Evolutionary conservation across 2,888 invertebrate species (phyloP), one percentile per base, ranked within the genome.

Genomic region (Tuberolachnus salignus): DNA sequence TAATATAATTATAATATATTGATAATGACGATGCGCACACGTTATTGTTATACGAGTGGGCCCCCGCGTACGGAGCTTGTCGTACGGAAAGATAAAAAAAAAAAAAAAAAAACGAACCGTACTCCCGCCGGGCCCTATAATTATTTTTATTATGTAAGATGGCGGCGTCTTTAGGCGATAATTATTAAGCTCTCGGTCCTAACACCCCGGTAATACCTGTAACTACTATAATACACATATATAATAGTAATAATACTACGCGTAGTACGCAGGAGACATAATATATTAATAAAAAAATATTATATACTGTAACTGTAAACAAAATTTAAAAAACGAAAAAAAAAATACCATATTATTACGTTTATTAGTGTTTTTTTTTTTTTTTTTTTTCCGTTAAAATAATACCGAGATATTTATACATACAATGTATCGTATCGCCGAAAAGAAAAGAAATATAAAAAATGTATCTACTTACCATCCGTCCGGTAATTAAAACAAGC

Each of bases 111-210:
- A n/a, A n/a, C n/a, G 46, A 46, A 61, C 64, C 64, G 16, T 64
- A 53, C 63, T n/a, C n/a, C 21, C 14, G 51, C 8, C n/a, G n/a
- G 21, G 34, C 49, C 42, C 73, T 74, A 23, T 64, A 74, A 74
- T 74, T 74, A 69, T n/a, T n/a, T n/a, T n/a, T n/a, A n/a, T n/a
- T n/a, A n/a, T n/a, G n/a, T 49, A 61, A 61, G 21, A 59, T 34
- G 21, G 57, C 75, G 67, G 75, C 46, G 14, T 67, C 75, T 21
- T 4, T 69, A 34, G 67, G 57, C 16, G 57, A 67, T 78, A 59
- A 75, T 78, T 34, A 34, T 34, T 69, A 78, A 69, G 59, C 59
- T 69, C 49, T 67, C 21, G 49, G 59, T 59, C 26, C 61, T 51
- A 34, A 69, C 67, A 69, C 67, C 75, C 26, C n/a, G n/a, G n/a